phyloP scores from a whole-genome alignment of 2,888 invertebrate species.

The Polietes domitor region DNA sequence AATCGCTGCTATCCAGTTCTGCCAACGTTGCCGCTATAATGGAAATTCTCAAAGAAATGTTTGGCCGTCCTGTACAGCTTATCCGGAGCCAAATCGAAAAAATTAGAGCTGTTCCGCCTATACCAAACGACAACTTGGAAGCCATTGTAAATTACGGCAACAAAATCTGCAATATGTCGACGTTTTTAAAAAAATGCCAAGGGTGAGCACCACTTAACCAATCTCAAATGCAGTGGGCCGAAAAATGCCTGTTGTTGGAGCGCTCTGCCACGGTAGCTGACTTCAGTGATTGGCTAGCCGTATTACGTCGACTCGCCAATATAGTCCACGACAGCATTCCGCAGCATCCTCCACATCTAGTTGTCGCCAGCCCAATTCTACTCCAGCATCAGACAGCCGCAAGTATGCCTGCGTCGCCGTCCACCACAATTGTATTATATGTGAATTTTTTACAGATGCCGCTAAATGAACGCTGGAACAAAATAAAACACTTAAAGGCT shows the following conservation, averaged over 20 bases:
- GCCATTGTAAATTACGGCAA: conserved; percentile 46
- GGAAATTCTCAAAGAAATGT: conserved; percentile 23
- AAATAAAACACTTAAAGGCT: too few relatives aligned
- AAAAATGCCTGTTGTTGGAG: conserved; percentile 34
- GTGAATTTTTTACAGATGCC: too few relatives aligned
- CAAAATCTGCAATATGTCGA: too few relatives aligned
- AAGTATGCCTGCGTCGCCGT: too few relatives aligned
- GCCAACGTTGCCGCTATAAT: conserved; percentile 44
- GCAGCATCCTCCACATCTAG: too few relatives aligned
- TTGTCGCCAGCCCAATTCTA: too few relatives aligned
- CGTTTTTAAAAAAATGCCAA: conserved; percentile 18
- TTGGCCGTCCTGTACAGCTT: conserved; percentile 36
- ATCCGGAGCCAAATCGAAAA: conserved; percentile 42
- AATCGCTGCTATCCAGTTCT: conserved; percentile 45
- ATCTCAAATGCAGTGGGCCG: conserved; percentile 48
- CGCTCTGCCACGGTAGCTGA: conserved; percentile 38
- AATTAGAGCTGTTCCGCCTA: conserved; percentile 3
- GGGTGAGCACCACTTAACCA: conserved; percentile 34
- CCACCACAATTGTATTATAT: too few relatives aligned
- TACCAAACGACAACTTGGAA: not conserved
- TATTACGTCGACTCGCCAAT: conserved; percentile 28
- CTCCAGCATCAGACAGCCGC: too few relatives aligned
- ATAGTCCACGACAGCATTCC: too few relatives aligned
- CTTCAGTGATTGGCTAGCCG: conserved; percentile 38
- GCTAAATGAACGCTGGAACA: too few relatives aligned